phyloP scores from a whole-genome alignment of 2,113 vertebrate species.

The Ptilonorhynchus violaceus region DNA sequence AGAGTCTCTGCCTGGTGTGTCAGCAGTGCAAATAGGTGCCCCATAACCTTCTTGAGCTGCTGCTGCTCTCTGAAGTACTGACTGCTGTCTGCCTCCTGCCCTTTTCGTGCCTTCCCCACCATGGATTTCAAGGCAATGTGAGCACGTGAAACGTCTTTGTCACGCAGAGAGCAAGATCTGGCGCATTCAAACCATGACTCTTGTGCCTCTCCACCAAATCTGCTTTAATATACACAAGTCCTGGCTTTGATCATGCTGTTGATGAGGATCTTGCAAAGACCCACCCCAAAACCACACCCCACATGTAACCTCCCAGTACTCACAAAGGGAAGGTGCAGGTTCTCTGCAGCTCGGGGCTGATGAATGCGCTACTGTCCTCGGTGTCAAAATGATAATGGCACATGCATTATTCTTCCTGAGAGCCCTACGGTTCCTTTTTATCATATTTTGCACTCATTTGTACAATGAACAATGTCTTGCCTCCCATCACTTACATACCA shows the following conservation, averaged over 20 bases:
- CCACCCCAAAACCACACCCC: not conserved
- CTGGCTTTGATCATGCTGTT: not conserved
- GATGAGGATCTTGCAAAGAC: not conserved
- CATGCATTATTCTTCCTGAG: slow-evolving; percentile 22
- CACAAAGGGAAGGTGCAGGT: not conserved
- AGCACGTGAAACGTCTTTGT: not conserved
- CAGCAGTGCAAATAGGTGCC: not conserved
- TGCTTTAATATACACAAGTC: not conserved
- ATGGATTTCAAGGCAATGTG: not conserved
- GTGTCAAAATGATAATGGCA: not conserved
- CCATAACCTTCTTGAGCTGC: not conserved
- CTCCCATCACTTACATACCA: slow-evolving; percentile 34
- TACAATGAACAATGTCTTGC: slow-evolving; percentile 37
- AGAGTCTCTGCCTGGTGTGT: not conserved
- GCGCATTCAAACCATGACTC: not conserved
- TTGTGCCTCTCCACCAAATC: not conserved
- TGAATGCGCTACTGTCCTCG: not conserved
- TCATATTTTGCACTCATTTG: slow-evolving; percentile 35
- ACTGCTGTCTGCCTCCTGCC: not conserved
- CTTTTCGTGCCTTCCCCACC: not conserved
- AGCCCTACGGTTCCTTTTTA: not conserved
- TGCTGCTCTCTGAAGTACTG: not conserved
- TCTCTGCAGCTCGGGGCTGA: not conserved
- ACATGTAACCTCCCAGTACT: not conserved
- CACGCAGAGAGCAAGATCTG: not conserved